Evolutionary conservation across 2,113 vertebrate genomes (phyloP).

Genomic region (Semicossyphus pulcher): DNA sequence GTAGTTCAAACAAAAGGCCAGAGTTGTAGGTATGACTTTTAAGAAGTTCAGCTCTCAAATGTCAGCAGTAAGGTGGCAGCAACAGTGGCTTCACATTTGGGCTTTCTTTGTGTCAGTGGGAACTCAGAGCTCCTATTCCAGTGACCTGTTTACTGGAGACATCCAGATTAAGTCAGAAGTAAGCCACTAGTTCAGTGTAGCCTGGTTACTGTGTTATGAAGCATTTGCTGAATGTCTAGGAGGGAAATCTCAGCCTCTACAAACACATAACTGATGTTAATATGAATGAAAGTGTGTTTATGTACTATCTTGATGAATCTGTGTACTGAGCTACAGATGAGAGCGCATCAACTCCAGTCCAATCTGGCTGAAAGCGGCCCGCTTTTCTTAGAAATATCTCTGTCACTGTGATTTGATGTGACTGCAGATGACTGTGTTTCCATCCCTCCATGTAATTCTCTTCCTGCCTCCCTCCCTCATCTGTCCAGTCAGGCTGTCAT

Average conservation of each 20-base stretch:
- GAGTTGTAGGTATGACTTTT: too few relatives aligned
- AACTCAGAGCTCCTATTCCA: slow-evolving; percentile 15
- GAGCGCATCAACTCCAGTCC: not conserved
- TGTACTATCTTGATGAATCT: not conserved
- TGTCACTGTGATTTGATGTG: slow-evolving; percentile 52
- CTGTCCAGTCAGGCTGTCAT: slow-evolving; percentile 55
- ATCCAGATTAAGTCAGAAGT: not conserved
- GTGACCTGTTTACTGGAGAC: slow-evolving; percentile 32
- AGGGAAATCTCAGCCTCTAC: not conserved
- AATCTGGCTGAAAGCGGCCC: slow-evolving; percentile 27
- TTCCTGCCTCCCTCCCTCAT: slow-evolving; percentile 37
- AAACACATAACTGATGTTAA: not conserved
- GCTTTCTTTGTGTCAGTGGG: slow-evolving; percentile 15
- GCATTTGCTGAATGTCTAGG: not conserved
- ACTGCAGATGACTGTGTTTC: slow-evolving; percentile 59
- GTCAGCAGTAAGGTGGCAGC: not conserved
- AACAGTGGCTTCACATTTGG: slow-evolving; percentile 17
- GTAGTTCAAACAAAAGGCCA: too few relatives aligned
- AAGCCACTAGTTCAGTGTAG: not conserved
- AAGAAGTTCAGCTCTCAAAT: too few relatives aligned
- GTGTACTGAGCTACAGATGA: slow-evolving; percentile 4
- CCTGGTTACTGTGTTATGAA: not conserved
- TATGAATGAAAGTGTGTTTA: not conserved
- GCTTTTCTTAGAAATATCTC: slow-evolving; percentile 46
- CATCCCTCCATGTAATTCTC: slow-evolving; percentile 1